These are phyloP conservation scores for Cheirogaleus major DNA, from an alignment of 2,797 vertebrate genomes.

Conservation along the genomic window DNA sequence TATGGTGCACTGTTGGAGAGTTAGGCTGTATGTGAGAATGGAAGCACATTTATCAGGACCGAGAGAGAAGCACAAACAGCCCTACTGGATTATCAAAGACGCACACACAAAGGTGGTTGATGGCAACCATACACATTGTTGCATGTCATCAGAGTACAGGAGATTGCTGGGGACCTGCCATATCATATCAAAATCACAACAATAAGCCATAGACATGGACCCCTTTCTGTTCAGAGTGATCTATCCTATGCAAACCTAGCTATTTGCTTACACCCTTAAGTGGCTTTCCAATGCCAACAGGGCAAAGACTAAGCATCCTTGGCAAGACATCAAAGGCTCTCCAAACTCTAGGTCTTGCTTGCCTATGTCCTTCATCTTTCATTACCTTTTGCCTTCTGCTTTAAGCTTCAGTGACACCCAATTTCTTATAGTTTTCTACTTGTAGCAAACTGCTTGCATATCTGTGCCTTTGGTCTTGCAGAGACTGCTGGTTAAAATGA, in stretches of 20 bases:
- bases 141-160: not conserved
- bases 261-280: not conserved
- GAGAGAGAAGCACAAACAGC: not conserved
- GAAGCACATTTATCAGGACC: not conserved
- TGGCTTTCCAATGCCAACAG: not conserved
- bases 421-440: not conserved
- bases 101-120: not conserved
- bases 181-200: not conserved
- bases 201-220: not conserved
- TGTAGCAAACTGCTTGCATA: not conserved
- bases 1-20: not conserved
- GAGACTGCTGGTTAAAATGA: not conserved
- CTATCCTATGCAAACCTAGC: not conserved
- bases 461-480: not conserved
- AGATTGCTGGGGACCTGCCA: not conserved
- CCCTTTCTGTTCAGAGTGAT: not conserved
- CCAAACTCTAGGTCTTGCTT: not conserved
- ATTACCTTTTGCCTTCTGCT: not conserved
- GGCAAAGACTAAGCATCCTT: not conserved
- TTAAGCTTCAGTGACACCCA: not conserved
- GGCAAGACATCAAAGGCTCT: not conserved
- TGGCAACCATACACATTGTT: not conserved
- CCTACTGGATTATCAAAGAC: not conserved
- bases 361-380: not conserved
- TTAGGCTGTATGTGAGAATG: not conserved